Evolutionary conservation across 1,140 invertebrate species (phyloP), one percentile per base, ranked within the genome.

Genomic region (Microplitis demolitor): DNA sequence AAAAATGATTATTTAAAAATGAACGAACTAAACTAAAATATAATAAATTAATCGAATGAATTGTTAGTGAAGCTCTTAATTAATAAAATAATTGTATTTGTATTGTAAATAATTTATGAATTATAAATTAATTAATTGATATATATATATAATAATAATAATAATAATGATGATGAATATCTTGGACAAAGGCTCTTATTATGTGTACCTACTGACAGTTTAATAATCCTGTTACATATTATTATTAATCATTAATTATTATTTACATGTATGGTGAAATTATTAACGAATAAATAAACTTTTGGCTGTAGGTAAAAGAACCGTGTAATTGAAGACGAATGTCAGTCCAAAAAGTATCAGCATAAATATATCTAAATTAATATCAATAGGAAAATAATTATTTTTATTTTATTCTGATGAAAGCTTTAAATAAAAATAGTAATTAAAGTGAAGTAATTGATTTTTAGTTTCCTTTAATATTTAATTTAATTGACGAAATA

Each of bases 291-390:
- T 62, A 34, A 73, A 73, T 68, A 78, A 73, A 69, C 61, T 72
- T 69, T 66, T 72, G 8, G 79, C 74, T n/a, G 77, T 37, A 63
- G 84, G 85, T 24, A 87, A 24, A 4, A 87, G 4, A 53, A 87
- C 45, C 64, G 79, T 84, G 69, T 82, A 87, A 54, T 87, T 87
- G 64, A 87, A 87, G 3, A 83, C 16, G 24, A 86, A 83, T 11
- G 87, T 74, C 4, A 81, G 39, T 31, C 69, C 71, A 39, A 88
- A 87, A 4, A 87, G 1, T 0, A 69, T 58, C 4, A 86, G 14
- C 50, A 87, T 71, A 71, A 85, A 83, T 66, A 80, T 76, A 77
- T 87, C 86, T 87, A 64, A 64, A 4, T 31, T 39, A 14, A 24
- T 24, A 24, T 5, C 24, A 58, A 68, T 76, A 86, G 79, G 80